Evolutionary conservation across 1,140 invertebrate species (phyloP).

Genomic region (Schlechtendalia chinensis): DNA sequence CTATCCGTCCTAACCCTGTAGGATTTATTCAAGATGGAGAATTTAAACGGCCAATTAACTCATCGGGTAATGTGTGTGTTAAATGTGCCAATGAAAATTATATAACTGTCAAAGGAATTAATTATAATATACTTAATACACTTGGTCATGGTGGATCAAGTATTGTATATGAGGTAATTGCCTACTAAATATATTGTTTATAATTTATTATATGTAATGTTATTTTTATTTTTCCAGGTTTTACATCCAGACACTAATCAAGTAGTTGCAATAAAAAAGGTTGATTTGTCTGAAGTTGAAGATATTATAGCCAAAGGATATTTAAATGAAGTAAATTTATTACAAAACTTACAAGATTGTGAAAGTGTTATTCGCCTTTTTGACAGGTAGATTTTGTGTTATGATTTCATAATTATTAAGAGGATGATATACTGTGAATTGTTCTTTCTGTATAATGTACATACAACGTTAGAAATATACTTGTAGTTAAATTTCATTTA

Average conservation of each 20-base stretch:
- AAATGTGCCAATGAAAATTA: slow-evolving; percentile 35
- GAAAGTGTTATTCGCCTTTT: slow-evolving; percentile 80
- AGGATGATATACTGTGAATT: no score
- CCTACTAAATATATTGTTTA: not conserved
- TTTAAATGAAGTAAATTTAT: slow-evolving; percentile 84
- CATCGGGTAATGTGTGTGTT: slow-evolving; percentile 16
- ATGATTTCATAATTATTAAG: not conserved
- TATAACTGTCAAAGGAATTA: slow-evolving; percentile 51
- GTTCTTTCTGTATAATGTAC: no score
- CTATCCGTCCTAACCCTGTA: slow-evolving; percentile 19
- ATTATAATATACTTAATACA: slow-evolving; percentile 53
- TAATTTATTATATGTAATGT: not conserved
- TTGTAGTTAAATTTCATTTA: no score
- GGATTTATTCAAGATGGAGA: slow-evolving; percentile 46
- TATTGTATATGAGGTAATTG: slow-evolving; percentile 54
- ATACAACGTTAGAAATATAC: no score
- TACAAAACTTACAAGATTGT: slow-evolving; percentile 80
- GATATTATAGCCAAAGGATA: slow-evolving; percentile 72
- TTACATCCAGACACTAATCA: slow-evolving; percentile 52
- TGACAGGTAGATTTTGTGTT: slow-evolving; percentile 74
- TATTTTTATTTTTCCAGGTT: slow-evolving; percentile 50
- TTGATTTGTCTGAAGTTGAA: slow-evolving; percentile 70
- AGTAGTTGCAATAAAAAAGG: slow-evolving; percentile 56
- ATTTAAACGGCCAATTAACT: slow-evolving; percentile 33
- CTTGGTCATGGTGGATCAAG: slow-evolving; percentile 54